Evolutionary conservation across 2,113 vertebrate genomes (phyloP).

Genomic region (Glaucomys volans): DNA sequence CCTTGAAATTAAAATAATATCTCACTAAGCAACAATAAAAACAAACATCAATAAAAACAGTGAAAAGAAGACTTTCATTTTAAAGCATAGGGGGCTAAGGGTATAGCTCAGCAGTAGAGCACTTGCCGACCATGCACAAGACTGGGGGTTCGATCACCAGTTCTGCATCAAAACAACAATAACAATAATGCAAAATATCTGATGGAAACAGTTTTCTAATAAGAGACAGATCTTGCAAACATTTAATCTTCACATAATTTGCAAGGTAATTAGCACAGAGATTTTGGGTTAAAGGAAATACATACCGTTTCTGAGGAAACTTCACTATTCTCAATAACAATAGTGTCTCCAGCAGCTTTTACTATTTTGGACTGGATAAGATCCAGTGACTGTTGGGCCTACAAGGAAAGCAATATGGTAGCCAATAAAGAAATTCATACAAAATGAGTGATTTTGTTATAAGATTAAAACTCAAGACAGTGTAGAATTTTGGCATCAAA

Average conservation of each 20-base stretch:
- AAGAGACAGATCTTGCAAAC: not conserved
- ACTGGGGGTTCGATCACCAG: not conserved
- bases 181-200: not conserved
- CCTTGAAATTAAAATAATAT: not conserved
- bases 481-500: constrained; percentile 39
- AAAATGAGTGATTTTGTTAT: not conserved
- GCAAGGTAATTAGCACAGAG: not conserved
- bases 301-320: constrained; percentile 92
- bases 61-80: not conserved
- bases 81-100: not conserved
- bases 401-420: not conserved
- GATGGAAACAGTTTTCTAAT: not conserved
- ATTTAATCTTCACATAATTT: constrained; percentile 29
- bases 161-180: no score
- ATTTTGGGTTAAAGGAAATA: not conserved
- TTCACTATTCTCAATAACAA: constrained; percentile 94
- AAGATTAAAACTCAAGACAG: not conserved
- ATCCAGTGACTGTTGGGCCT: constrained; percentile 97
- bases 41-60: not conserved
- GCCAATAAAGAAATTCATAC: not conserved
- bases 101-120: not conserved
- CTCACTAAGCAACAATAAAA: constrained; percentile 4
- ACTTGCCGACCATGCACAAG: not conserved
- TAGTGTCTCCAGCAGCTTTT: constrained; percentile 90
- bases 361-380: constrained; percentile 95